Base-by-base conservation (phyloP, 2,888 invertebrate species). In the Ptilodon capucinus region DNA sequence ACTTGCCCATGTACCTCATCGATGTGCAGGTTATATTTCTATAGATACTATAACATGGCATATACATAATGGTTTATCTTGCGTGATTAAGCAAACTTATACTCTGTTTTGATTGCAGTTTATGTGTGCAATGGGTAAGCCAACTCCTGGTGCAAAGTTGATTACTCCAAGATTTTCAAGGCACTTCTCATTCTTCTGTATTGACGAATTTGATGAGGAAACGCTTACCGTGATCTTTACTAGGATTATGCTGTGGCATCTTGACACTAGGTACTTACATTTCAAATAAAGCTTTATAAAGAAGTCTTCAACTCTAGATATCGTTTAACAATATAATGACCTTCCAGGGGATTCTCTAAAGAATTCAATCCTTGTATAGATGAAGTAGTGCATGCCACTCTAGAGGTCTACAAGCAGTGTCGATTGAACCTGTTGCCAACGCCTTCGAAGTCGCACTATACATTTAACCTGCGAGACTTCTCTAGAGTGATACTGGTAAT, bases 391-490 rank as follows among this genome's bases (percentile, higher is more conserved):
- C 77, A 89, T 42, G 97, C 97, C 0, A 98, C 98, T 0, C 88
- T 99, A 66, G 94, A 95, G 54, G 93, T 98, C 3, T 98, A 98
- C 79, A 97, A 97, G 75, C 92, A 94, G 66, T 96, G 97, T 46
- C 93, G 95, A 43, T 69, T 91, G n/a, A 95, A 95, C 82, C 92
- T 99, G 48, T 84, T 98, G 41, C 98, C 98, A 0, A 98, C 98
- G 0, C 98, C 98, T 0, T 92, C 96, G 0, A 98, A 98, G 77
- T 97, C 97, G 0, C 98, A 98, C 84, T 98, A 99, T 78, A 93
- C 98, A 6, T 99, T 99, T 84, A 98, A 98, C 85, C 92, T 99
- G 61, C 92, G 98, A 62, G 98, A 99, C 81, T 98, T 98, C 81
- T 96, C 97, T 0, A 93, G 98, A 72, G 98, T 99, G 9, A 96